phyloP scores from a whole-genome alignment of 2,888 invertebrate species.

The Ormyrus labotus region DNA sequence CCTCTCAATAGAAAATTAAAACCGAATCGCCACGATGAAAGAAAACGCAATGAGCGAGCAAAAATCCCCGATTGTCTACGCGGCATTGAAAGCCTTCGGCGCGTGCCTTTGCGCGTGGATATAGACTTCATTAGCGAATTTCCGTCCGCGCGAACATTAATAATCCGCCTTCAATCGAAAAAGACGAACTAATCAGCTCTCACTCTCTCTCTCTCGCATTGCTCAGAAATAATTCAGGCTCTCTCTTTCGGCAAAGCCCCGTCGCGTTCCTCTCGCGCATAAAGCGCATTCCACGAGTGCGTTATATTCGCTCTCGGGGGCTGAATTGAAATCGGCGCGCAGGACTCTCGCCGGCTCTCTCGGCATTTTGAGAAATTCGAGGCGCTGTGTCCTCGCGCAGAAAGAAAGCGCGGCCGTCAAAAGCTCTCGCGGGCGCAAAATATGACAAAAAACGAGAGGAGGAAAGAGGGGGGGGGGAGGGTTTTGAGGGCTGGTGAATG shows the following conservation, averaged over 20 bases:
- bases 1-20: no score
- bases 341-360: not conserved
- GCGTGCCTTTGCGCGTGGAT: not conserved
- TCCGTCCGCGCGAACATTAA: constrained; percentile 14
- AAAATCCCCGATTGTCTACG: not conserved
- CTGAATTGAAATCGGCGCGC: constrained; percentile 17
- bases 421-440: not conserved
- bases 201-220: not conserved
- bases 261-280: not conserved
- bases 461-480: not conserved
- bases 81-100: not conserved
- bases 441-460: not conserved
- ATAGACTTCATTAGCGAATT: constrained; percentile 29
- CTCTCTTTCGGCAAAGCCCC: not conserved
- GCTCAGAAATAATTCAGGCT: not conserved
- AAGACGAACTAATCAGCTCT: constrained; percentile 25
- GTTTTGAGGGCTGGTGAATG: constrained; percentile 15
- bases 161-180: constrained; percentile 6
- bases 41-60: no score
- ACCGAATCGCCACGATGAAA: no score
- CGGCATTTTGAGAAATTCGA: constrained; percentile 16
- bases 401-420: not conserved
- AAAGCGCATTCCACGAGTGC: no score
- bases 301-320: not conserved
- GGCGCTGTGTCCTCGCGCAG: not conserved